These are phyloP conservation scores for Apis mellifera DNA, from an alignment of 1,140 invertebrate genomes.

Conservation along the genomic window Amel_HAv3.1 CM009937.2:1517501-1518000, in stretches of 20 bases:
- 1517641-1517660: not conserved
- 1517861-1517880: not conserved
- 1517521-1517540: not conserved
- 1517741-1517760: not conserved
- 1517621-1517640: slow-evolving; percentile 7
- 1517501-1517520: not conserved
- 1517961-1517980: too few relatives aligned
- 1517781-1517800: not conserved
- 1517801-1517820: not conserved
- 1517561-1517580: too few relatives aligned
- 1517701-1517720: not conserved
- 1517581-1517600: not conserved
- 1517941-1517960: slow-evolving; percentile 10
- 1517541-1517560: not conserved
- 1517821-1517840: too few relatives aligned
- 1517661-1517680: slow-evolving; percentile 3
- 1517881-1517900: slow-evolving; percentile 16
- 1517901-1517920: slow-evolving; percentile 10
- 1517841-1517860: not conserved
- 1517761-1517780: not conserved
- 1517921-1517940: slow-evolving; percentile 17
- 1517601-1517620: not conserved
- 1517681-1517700: slow-evolving; percentile 2
- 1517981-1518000: too few relatives aligned
- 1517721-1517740: slow-evolving; percentile 16